A percentile compares a stretch with the other conserved stretches of the same genome.
These are phyloP conservation scores for Pampusana beccarii DNA, from an alignment of 2,113 vertebrate species.

Conservation along the genomic window DNA sequence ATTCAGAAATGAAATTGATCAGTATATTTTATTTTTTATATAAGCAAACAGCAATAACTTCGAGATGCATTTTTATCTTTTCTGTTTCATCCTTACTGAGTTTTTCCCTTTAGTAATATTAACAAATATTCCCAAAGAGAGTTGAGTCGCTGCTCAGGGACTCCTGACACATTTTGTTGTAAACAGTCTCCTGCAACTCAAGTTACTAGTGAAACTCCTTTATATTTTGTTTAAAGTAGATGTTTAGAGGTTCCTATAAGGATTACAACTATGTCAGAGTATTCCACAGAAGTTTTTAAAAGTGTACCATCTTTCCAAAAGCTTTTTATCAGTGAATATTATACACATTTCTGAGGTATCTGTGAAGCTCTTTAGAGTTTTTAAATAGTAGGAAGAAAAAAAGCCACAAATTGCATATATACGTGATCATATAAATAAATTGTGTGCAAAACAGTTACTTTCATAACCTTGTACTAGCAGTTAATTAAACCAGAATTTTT, in stretches of 20 bases:
- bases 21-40: neutral
- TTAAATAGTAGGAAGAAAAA: neutral
- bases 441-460: neutral
- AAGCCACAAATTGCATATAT: neutral
- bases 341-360: neutral
- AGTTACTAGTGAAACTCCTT: neutral
- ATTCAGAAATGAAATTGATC: neutral
- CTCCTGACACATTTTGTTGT: slow-evolving; percentile 1
- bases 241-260: neutral
- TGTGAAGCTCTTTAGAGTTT: neutral
- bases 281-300: neutral
- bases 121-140: slow-evolving; percentile 38
- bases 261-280: neutral
- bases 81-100: neutral
- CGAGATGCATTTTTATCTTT: neutral
- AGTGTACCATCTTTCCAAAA: neutral
- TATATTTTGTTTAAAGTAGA: neutral
- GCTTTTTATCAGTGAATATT: neutral
- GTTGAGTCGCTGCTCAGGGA: neutral
- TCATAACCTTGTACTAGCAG: neutral
- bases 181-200: slow-evolving; percentile 21
- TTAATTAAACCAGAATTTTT: neutral
- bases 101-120: neutral
- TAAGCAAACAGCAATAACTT: neutral
- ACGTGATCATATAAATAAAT: neutral